These are phyloP conservation scores for Hemichromis elongatus DNA, from an alignment of 2,113 vertebrate genomes.

Conservation along the genomic window DNA sequence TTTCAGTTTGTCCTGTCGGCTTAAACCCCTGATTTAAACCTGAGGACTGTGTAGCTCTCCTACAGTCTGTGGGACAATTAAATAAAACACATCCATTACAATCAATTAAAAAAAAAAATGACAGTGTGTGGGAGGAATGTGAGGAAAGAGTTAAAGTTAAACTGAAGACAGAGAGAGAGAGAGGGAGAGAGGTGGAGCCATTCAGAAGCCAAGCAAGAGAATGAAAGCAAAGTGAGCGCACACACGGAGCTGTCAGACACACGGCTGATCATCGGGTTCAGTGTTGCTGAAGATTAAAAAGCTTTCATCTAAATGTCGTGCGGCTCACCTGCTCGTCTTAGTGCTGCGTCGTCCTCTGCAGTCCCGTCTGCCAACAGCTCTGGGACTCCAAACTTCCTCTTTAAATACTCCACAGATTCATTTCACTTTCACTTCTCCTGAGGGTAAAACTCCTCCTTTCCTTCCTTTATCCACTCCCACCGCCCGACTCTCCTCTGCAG, in stretches of 20 bases:
- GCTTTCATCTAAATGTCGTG: neutral
- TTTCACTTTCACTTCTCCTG: constrained; percentile 80
- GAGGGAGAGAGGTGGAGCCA: neutral
- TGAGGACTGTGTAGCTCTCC: neutral
- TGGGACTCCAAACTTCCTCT: constrained; percentile 67
- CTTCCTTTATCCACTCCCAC: constrained; percentile 18
- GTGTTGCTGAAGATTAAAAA: neutral
- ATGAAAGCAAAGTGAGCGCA: neutral
- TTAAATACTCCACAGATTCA: constrained; percentile 63
- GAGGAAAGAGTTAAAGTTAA: neutral
- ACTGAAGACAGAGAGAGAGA: neutral
- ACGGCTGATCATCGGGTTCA: too few relatives aligned
- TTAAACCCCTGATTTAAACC: neutral
- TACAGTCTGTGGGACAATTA: too few relatives aligned
- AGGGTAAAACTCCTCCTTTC: constrained; percentile 46
- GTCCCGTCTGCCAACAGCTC: constrained; percentile 12
- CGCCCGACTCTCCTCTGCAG: neutral
- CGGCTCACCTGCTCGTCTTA: constrained; percentile 16
- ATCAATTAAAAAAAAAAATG: neutral
- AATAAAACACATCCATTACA: fast-evolving
- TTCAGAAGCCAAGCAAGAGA: neutral
- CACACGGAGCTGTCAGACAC: neutral
- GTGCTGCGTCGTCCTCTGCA: neutral
- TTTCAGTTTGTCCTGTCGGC: constrained; percentile 14
- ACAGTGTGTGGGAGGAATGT: neutral